phyloP scores from a whole-genome alignment of 2,113 vertebrate species.

The Microcebus ravelobensis region DNA sequence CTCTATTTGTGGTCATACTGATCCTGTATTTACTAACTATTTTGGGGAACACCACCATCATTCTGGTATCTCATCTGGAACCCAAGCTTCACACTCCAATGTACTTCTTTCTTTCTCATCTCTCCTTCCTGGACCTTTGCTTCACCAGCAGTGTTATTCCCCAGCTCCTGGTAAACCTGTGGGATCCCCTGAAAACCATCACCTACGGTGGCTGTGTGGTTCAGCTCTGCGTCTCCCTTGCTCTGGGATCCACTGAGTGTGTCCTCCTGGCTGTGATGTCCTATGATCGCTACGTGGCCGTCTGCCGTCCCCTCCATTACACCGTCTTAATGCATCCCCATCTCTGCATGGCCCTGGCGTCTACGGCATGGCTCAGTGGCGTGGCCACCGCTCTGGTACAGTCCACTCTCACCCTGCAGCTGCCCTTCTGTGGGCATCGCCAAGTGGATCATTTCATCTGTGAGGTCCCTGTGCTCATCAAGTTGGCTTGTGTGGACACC shows the following conservation, averaged over 20 bases:
- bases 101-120: conserved; percentile 51
- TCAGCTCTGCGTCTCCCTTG: conserved; percentile 24
- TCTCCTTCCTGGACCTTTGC: conserved; percentile 40
- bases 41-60: conserved; percentile 34
- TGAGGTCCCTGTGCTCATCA: conserved; percentile 32
- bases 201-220: background rate
- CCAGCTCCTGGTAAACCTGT: conserved; percentile 41
- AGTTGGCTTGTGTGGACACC: conserved; percentile 52
- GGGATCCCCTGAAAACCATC: background rate
- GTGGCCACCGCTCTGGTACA: background rate
- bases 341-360: conserved; percentile 28
- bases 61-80: background rate
- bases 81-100: background rate
- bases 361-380: conserved; percentile 67
- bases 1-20: background rate
- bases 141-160: background rate
- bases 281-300: conserved; percentile 76
- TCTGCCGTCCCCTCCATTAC: conserved; percentile 77
- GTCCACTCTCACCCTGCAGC: conserved; percentile 30
- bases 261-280: conserved; percentile 78
- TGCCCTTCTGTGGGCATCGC: conserved; percentile 47
- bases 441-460: conserved; percentile 44
- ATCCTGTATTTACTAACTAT: conserved; percentile 29
- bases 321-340: conserved; percentile 48
- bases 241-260: background rate